phyloP scores from a whole-genome alignment of 1,140 invertebrate genomes.

The Callitettix versicolor region DNA sequence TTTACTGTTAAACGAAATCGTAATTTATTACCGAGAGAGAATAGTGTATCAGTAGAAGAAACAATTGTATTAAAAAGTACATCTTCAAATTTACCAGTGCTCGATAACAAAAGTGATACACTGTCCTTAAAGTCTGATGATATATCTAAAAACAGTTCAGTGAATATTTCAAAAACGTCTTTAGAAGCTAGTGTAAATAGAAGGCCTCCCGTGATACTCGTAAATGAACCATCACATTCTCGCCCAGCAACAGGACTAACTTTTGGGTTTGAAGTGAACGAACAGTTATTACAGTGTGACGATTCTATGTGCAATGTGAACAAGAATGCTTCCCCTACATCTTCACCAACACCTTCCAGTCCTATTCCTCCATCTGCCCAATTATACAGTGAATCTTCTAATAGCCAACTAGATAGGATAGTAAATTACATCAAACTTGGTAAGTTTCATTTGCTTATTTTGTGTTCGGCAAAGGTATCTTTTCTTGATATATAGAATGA shows the following conservation, averaged over 20 bases:
- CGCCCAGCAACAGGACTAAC: constrained; percentile 14
- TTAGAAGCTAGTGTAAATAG: constrained; percentile 2
- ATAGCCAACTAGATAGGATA: too few relatives aligned
- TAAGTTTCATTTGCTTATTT: too few relatives aligned
- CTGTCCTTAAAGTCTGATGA: not conserved
- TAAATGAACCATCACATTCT: constrained; percentile 13
- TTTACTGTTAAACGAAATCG: constrained; percentile 14
- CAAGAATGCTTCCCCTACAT: too few relatives aligned
- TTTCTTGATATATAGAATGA: too few relatives aligned
- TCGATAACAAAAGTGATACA: not conserved
- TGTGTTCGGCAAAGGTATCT: too few relatives aligned
- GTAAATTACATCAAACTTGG: too few relatives aligned
- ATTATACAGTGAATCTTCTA: too few relatives aligned
- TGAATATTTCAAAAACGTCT: constrained; percentile 2
- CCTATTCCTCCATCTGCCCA: too few relatives aligned
- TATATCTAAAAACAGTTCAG: not conserved
- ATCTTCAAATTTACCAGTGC: not conserved
- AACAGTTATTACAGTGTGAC: constrained; percentile 17
- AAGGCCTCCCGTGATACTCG: constrained; percentile 22
- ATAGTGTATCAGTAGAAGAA: constrained; percentile 14
- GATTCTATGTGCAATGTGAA: not conserved
- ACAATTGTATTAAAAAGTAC: constrained; percentile 19
- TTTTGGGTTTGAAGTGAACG: constrained; percentile 25
- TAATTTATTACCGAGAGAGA: constrained; percentile 12
- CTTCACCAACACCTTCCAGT: too few relatives aligned